phyloP scores from a whole-genome alignment of 1,140 invertebrate genomes.

The Hylaeus volcanicus region DNA sequence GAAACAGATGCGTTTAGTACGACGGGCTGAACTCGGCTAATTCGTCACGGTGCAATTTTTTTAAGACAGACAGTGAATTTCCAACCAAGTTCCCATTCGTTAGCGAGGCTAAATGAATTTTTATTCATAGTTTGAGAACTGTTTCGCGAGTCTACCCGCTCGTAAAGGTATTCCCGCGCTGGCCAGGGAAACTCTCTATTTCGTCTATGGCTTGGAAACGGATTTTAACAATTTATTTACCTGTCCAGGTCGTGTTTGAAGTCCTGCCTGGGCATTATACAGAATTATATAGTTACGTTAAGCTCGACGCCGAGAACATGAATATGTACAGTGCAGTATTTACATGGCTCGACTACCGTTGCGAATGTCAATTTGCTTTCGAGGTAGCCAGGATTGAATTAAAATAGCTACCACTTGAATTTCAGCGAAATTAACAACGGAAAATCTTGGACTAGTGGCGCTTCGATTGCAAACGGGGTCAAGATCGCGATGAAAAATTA shows the following conservation, averaged over 20 bases:
- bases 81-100: not conserved
- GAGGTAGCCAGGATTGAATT: slow-evolving; percentile 32
- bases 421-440: not conserved
- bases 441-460: not conserved
- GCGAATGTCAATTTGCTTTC: slow-evolving; percentile 44
- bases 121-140: slow-evolving; percentile 11
- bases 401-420: slow-evolving; percentile 13
- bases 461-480: too few relatives aligned
- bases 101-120: slow-evolving; percentile 3
- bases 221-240: slow-evolving; percentile 50
- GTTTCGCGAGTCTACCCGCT: not conserved
- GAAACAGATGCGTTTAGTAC: too few relatives aligned
- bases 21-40: not conserved
- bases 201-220: slow-evolving; percentile 26
- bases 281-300: slow-evolving; percentile 49
- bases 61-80: not conserved
- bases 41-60: not conserved
- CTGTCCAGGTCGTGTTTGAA: slow-evolving; percentile 22
- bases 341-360: slow-evolving; percentile 27
- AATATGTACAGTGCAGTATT: slow-evolving; percentile 46
- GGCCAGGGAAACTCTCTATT: not conserved
- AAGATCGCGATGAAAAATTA: not conserved
- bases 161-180: not conserved
- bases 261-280: slow-evolving; percentile 30
- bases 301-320: slow-evolving; percentile 26